These are phyloP conservation scores for Stenopsyche tienmushanensis DNA, from an alignment of 1,140 invertebrate species.

Conservation along the genomic window DNA sequence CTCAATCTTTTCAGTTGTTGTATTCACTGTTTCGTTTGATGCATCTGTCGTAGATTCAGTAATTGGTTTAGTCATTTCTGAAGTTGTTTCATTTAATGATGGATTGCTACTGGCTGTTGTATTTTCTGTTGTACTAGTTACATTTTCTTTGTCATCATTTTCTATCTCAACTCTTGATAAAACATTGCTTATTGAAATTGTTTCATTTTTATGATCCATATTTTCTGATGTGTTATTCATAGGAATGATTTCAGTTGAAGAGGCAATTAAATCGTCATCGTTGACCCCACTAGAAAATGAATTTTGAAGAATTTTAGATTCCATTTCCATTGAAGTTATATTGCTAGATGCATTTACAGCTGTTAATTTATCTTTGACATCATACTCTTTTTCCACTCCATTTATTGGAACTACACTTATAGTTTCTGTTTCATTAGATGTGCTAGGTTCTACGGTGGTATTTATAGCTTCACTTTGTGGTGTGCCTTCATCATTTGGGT, in stretches of 20 bases:
- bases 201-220: background rate
- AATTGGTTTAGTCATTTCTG: conserved; percentile 10
- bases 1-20: background rate
- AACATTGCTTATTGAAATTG: no score
- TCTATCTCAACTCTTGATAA: background rate
- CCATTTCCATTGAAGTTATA: no score
- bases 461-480: conserved; percentile 29
- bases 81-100: conserved; percentile 5
- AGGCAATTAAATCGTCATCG: conserved; percentile 36
- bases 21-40: no score
- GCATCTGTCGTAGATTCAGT: background rate
- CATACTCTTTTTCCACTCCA: conserved; percentile 42
- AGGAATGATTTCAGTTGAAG: conserved; percentile 33
- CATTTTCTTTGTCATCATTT: conserved; percentile 17
- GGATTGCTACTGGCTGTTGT: background rate
- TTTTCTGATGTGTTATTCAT: conserved; percentile 10
- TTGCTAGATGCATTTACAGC: conserved; percentile 1
- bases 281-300: conserved; percentile 25
- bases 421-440: conserved; percentile 28
- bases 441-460: conserved; percentile 30
- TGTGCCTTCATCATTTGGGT: conserved; percentile 42
- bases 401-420: conserved; percentile 35
- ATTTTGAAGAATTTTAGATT: conserved; percentile 32
- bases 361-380: conserved; percentile 37
- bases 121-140: conserved; percentile 11